Percentiles rank a stretch among this genome's conserved stretches.
Conservation (phyloP, 2,888 invertebrate genomes). For the Clanis bilineata region DNA sequence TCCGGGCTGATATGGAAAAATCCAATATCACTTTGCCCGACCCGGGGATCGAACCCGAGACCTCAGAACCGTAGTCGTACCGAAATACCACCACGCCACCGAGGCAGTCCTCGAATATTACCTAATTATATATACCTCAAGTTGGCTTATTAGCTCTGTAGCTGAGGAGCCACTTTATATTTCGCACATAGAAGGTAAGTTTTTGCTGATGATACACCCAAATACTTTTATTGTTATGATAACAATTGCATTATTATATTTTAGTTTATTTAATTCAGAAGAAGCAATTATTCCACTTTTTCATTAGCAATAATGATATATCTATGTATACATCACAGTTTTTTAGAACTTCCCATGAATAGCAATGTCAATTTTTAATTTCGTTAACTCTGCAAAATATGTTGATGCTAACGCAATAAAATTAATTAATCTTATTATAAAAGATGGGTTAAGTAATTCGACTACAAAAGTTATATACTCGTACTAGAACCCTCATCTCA, state of each 20-base stretch:
- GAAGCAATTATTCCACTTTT: too few relatives aligned
- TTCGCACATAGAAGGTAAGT: neutral
- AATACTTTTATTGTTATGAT: neutral
- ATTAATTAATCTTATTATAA: neutral
- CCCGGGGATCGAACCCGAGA: too few relatives aligned
- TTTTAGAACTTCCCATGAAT: neutral
- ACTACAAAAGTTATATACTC: neutral
- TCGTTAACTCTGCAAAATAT: neutral
- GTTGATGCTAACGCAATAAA: neutral
- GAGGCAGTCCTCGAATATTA: too few relatives aligned
- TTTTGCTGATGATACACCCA: constrained; percentile 6
- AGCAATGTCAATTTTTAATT: neutral
- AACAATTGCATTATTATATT: neutral
- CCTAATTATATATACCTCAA: neutral
- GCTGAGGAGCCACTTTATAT: neutral
- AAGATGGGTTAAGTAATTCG: neutral
- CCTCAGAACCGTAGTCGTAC: too few relatives aligned
- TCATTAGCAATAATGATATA: too few relatives aligned
- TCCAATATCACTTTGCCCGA: too few relatives aligned
- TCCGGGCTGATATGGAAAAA: too few relatives aligned
- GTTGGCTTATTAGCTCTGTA: neutral
- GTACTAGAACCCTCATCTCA: neutral
- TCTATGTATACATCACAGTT: too few relatives aligned
- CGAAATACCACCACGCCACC: too few relatives aligned
- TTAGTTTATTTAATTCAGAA: neutral